Evolutionary conservation across 2,113 vertebrate species (phyloP).

Genomic region (Eretmochelys imbricata): DNA sequence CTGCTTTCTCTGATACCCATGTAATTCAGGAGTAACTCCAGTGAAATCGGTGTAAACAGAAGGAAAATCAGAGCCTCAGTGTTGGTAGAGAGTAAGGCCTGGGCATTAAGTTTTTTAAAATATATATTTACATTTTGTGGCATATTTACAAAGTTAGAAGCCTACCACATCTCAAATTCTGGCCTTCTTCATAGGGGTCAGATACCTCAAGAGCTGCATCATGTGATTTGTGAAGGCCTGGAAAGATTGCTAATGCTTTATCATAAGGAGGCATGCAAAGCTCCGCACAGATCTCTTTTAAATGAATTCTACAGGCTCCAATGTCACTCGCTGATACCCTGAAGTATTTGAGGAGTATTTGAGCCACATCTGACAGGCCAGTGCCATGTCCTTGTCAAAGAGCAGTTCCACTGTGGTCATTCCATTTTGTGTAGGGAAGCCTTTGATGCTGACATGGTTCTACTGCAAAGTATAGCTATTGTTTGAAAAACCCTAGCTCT

Average conservation of each 20-base stretch:
- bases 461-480: not conserved
- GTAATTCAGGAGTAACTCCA: not conserved
- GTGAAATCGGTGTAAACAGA: not conserved
- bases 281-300: not conserved
- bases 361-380: not conserved
- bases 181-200: not conserved
- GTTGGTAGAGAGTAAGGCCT: not conserved
- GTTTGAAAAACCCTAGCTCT: not conserved
- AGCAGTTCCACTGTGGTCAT: not conserved
- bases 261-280: not conserved
- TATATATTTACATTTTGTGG: not conserved
- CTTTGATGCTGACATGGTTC: not conserved
- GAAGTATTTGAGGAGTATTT: not conserved
- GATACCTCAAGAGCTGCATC: not conserved
- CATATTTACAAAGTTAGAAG: fast-evolving
- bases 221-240: not conserved
- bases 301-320: not conserved
- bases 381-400: not conserved
- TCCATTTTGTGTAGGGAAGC: not conserved
- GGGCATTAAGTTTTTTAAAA: not conserved
- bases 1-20: not conserved
- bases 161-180: not conserved
- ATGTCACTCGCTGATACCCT: not conserved
- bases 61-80: not conserved
- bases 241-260: not conserved